A percentile compares a stretch with the other conserved stretches of the same genome.
phyloP scores from a whole-genome alignment of 2,113 vertebrate species.

The Pleuronectes platessa region DNA sequence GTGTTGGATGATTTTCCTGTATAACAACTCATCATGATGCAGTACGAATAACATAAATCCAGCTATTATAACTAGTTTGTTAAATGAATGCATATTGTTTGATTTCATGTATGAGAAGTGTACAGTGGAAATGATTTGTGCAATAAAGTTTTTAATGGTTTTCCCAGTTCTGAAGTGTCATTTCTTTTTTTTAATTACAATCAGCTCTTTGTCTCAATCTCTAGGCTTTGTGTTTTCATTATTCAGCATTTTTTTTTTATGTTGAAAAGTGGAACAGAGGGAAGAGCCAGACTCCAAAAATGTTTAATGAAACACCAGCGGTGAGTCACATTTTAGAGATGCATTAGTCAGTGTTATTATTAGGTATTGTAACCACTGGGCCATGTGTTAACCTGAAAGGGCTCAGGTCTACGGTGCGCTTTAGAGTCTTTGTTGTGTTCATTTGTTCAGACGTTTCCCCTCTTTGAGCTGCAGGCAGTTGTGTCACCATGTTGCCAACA shows the following conservation, averaged over 20 bases:
- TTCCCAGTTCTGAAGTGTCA: neutral
- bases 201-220: neutral
- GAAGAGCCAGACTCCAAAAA: neutral
- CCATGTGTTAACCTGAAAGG: too few relatives aligned
- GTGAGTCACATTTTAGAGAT: neutral
- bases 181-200: neutral
- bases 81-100: neutral
- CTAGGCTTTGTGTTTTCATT: too few relatives aligned
- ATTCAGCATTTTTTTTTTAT: neutral
- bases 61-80: neutral
- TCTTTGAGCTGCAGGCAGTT: neutral
- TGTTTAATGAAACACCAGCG: neutral
- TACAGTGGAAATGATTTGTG: slow-evolving; percentile 6
- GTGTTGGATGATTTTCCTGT: slow-evolving; percentile 8
- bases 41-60: too few relatives aligned
- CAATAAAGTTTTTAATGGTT: slow-evolving; percentile 19
- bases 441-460: too few relatives aligned
- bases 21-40: neutral
- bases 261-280: slow-evolving; percentile 4
- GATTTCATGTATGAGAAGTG: neutral
- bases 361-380: neutral
- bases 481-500: neutral
- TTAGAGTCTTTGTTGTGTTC: neutral
- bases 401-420: too few relatives aligned
- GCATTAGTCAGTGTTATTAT: neutral